Evolutionary conservation across 1,140 invertebrate genomes (phyloP), one percentile per base, ranked within the genome.

Genomic region (Neodiprion fabricii): DNA sequence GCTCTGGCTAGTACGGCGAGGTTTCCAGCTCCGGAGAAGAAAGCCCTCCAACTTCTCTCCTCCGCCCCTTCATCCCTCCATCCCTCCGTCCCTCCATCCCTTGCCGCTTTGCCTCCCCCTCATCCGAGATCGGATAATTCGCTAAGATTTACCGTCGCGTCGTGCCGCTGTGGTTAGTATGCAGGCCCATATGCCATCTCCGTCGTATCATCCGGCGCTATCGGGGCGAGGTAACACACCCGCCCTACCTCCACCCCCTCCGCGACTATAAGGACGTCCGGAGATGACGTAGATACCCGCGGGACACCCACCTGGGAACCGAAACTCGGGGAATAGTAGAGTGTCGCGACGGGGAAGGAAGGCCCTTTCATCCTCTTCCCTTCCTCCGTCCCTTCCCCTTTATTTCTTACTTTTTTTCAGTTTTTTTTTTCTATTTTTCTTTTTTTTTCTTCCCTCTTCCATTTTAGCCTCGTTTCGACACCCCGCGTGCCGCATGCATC

Each of bases 121-220:
- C 53, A 61, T 61, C 53, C 53, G 8, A 17, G n/a, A 40, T 48
- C 70, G 70, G 73, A 78, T 79, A 78, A 79, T 79, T 79, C 75
- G 74, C 70, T 73, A 76, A 79, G 79, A 79, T 79, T 78, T 79
- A 79, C 75, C 78, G 53, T 50, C 67, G 66, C 72, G 71, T 48
- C 79, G 79, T 79, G 79, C 28, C 28, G 28, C 75, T 76, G 72
- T 75, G 69, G 77, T 79, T 78, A 76, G 79, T 79, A 79, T 79
- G 79, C 79, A 79, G 75, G 28, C 77, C 73, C 79, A 74, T 74
- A 78, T 65, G 72, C 28, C n/a, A 61, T 61, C 53, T 61, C 53
- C 11, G 53, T 5, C 53, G 53, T 61, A 61, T 61, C 53, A 17
- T 17, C 53, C 53, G 53, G 11, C 53, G 11, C 53, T 61, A 61